Evolutionary conservation across 2,797 vertebrate species (phyloP).

Genomic region (Hippocampus kuda): DNA sequence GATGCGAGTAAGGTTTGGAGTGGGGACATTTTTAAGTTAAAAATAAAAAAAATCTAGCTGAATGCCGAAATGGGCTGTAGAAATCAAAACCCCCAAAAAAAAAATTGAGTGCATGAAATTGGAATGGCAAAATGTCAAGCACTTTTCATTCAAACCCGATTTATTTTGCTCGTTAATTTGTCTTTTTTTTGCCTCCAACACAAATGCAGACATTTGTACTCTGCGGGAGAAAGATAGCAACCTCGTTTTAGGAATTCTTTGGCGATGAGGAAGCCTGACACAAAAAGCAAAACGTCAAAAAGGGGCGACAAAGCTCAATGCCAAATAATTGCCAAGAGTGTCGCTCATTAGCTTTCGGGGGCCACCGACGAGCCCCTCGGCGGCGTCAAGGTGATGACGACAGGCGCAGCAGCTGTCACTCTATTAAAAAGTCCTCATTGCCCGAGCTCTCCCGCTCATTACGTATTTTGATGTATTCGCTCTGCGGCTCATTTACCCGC

Average conservation of each 20-base stretch:
- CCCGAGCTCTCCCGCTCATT: slow-evolving; percentile 48
- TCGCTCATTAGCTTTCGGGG: slow-evolving; percentile 50
- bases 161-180: slow-evolving; percentile 40
- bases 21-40: too few relatives aligned
- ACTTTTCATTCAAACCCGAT: too few relatives aligned
- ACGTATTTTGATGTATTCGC: slow-evolving; percentile 36
- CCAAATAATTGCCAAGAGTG: slow-evolving; percentile 42
- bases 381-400: slow-evolving; percentile 56
- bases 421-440: slow-evolving; percentile 57
- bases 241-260: slow-evolving; percentile 62
- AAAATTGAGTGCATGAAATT: too few relatives aligned
- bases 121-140: too few relatives aligned
- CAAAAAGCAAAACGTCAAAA: slow-evolving; percentile 45
- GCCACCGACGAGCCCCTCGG: slow-evolving; percentile 58
- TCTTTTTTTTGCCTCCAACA: slow-evolving; percentile 26
- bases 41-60: too few relatives aligned
- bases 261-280: slow-evolving; percentile 55
- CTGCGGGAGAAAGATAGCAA: slow-evolving; percentile 42
- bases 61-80: too few relatives aligned
- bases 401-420: slow-evolving; percentile 65
- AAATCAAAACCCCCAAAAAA: too few relatives aligned
- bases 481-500: slow-evolving; percentile 1
- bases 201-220: slow-evolving; percentile 58
- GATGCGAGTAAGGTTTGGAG: too few relatives aligned
- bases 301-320: slow-evolving; percentile 15